phyloP scores from a whole-genome alignment of 2,888 invertebrate genomes.

The Amphipyra tragopoginis region DNA sequence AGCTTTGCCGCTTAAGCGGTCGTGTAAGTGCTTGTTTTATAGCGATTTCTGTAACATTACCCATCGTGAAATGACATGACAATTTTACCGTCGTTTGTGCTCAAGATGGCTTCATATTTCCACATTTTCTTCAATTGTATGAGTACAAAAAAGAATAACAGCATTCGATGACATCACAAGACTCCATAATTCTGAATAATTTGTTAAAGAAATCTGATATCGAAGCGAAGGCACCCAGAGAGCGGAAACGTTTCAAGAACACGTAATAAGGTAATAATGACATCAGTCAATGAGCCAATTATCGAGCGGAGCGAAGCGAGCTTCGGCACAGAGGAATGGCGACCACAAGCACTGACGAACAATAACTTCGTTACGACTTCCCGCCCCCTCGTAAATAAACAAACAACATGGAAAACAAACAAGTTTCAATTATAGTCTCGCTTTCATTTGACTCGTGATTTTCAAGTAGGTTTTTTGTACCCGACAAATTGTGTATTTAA shows the following conservation, averaged over 20 bases:
- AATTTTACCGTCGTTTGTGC: conserved; percentile 11
- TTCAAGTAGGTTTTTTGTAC: conserved; percentile 42
- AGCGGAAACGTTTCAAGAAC: conserved; percentile 58
- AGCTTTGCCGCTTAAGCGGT: conserved; percentile 11
- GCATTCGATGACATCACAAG: conserved; percentile 11
- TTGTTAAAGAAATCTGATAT: conserved; percentile 34
- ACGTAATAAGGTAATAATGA: conserved; percentile 69
- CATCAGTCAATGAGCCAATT: conserved; percentile 69
- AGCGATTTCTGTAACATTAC: conserved; percentile 20
- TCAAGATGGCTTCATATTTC: conserved; percentile 1
- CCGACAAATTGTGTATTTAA: conserved; percentile 52
- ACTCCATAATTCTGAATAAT: conserved; percentile 26
- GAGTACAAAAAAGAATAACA: conserved; percentile 1
- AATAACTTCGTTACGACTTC: conserved; percentile 70
- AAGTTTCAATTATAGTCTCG: conserved; percentile 54
- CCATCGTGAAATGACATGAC: conserved; percentile 2
- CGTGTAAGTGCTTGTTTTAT: conserved; percentile 22
- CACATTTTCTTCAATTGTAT: conserved; percentile 14
- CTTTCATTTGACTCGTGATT: conserved; percentile 47
- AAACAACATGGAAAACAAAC: conserved; percentile 68
- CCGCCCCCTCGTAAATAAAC: conserved; percentile 67
- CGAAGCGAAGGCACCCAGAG: conserved; percentile 38
- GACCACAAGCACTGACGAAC: conserved; percentile 61
- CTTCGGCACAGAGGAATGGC: conserved; percentile 30
- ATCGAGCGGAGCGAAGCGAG: conserved; percentile 57